These are phyloP conservation scores for Actias luna DNA, from an alignment of 2,888 invertebrate genomes.

Conservation along the genomic window DNA sequence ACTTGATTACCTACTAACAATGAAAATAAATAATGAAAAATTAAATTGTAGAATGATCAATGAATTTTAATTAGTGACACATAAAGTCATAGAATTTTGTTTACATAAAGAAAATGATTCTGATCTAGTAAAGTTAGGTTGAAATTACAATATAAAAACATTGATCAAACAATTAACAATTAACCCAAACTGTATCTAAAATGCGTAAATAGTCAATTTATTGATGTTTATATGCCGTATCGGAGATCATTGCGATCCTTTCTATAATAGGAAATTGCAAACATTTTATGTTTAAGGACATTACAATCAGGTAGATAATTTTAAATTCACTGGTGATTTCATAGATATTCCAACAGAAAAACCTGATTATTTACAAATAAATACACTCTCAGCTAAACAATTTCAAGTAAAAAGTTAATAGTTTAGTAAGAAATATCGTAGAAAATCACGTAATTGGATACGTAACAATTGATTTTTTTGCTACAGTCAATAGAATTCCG, in stretches of 20 bases:
- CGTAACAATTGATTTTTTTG: slow-evolving; percentile 42
- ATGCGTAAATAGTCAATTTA: background rate
- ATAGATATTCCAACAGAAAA: slow-evolving; percentile 1
- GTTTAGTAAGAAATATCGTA: slow-evolving; percentile 30
- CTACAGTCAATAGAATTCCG: slow-evolving; percentile 39
- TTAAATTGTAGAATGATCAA: background rate
- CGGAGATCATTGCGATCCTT: background rate
- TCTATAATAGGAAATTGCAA: background rate
- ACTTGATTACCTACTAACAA: too few species aligned
- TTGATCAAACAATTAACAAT: background rate
- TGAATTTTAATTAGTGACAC: background rate
- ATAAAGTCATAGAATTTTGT: background rate
- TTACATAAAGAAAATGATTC: background rate
- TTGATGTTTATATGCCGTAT: background rate
- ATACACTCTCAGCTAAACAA: slow-evolving; percentile 11
- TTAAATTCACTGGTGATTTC: background rate
- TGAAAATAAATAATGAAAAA: background rate
- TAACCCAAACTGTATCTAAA: background rate
- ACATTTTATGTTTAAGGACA: background rate
- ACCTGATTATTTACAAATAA: slow-evolving; percentile 19
- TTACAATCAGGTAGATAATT: background rate
- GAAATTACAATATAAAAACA: background rate
- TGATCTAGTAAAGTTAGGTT: background rate
- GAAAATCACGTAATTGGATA: slow-evolving; percentile 27
- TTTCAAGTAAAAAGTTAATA: slow-evolving; percentile 24